phyloP scores from a whole-genome alignment of 2,888 invertebrate species.

The Brenthis hecate region DNA sequence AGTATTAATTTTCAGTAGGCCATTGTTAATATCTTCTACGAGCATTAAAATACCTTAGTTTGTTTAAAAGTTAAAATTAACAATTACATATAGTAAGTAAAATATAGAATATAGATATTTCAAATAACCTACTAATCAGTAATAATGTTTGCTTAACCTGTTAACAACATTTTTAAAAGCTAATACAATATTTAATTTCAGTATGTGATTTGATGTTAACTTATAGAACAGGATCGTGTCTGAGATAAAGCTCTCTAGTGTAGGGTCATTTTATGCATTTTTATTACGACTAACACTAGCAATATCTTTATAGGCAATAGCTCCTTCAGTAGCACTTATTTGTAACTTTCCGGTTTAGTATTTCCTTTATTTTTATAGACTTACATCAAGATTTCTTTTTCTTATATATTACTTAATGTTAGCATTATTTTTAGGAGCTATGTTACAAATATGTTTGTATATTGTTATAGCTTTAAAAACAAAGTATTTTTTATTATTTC shows the following conservation, averaged over 20 bases:
- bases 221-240: slow-evolving; percentile 9
- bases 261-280: slow-evolving; percentile 37
- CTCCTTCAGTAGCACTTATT: slow-evolving; percentile 11
- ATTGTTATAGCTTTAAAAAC: too few relatives aligned
- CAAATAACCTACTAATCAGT: too few relatives aligned
- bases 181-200: background rate
- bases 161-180: background rate
- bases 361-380: slow-evolving; percentile 1
- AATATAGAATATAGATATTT: too few relatives aligned
- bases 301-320: slow-evolving; percentile 37
- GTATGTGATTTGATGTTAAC: slow-evolving; percentile 9
- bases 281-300: slow-evolving; percentile 33
- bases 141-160: too few relatives aligned
- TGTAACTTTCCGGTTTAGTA: background rate
- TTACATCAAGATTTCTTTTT: background rate
- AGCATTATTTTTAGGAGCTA: too few relatives aligned
- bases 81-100: too few relatives aligned
- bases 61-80: too few relatives aligned
- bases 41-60: too few relatives aligned
- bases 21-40: too few relatives aligned
- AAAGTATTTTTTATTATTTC: too few relatives aligned
- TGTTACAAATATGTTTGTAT: too few relatives aligned
- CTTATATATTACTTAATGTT: background rate
- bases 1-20: too few relatives aligned
- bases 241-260: slow-evolving; percentile 34